These are phyloP conservation scores for Drosophila kambysellisi DNA, from an alignment of 2,888 invertebrate genomes.

Conservation along the genomic window DNA sequence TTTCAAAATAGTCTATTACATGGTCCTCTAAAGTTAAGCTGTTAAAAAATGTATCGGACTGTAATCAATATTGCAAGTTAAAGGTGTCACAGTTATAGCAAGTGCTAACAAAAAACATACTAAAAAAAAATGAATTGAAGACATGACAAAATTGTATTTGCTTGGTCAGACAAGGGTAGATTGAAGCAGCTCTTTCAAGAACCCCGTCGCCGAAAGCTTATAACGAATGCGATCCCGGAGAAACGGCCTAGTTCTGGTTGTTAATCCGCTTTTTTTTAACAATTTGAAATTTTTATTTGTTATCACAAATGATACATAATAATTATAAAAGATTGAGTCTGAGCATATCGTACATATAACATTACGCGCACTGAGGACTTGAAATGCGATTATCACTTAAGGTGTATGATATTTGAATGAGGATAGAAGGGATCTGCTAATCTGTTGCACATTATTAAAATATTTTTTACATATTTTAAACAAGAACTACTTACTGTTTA, in stretches of 20 bases:
- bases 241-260: neutral
- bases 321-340: neutral
- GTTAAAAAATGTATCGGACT: neutral
- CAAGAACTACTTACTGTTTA: constrained; percentile 87
- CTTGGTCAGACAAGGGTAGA: neutral
- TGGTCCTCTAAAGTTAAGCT: constrained; percentile 85
- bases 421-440: neutral
- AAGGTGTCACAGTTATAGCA: neutral
- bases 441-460: neutral
- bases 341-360: neutral
- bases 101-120: neutral
- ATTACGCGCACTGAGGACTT: neutral
- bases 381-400: neutral
- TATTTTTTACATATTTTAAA: neutral
- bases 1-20: constrained; percentile 89
- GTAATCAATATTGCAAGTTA: neutral
- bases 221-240: neutral
- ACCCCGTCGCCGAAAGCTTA: neutral
- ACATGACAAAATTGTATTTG: too few species aligned
- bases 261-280: neutral
- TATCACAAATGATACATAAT: neutral
- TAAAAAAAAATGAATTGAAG: neutral
- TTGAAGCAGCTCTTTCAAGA: neutral
- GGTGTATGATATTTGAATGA: neutral
- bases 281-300: neutral